phyloP scores from a whole-genome alignment of 2,888 invertebrate genomes.

The Anodontia alba region DNA sequence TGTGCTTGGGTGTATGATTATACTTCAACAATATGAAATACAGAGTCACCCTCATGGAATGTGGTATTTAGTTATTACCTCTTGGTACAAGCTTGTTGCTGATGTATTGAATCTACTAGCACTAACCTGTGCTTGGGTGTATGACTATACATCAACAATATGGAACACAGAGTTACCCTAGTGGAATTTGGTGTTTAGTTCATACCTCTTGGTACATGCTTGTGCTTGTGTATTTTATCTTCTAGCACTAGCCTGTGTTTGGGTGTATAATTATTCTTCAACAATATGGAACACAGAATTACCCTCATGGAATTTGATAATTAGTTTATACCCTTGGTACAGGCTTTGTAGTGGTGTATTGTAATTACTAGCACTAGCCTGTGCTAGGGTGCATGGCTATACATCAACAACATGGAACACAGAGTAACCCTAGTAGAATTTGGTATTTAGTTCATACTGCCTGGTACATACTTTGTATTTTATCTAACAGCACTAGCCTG shows the following conservation, averaged over 20 bases:
- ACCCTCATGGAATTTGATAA: no score
- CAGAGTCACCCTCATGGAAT: background rate
- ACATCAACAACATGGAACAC: no score
- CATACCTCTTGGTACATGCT: background rate
- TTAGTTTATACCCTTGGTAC: background rate
- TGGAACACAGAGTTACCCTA: no score
- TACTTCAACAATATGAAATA: no score
- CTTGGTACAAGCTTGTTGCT: background rate
- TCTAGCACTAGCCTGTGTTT: constrained; percentile 8
- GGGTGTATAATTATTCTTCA: background rate
- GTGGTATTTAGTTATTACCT: background rate
- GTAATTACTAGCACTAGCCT: background rate
- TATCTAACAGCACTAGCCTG: no score
- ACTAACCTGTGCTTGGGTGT: background rate
- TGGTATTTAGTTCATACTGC: no score
- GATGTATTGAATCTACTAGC: background rate
- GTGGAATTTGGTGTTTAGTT: no score
- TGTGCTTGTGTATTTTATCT: background rate
- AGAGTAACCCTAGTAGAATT: no score
- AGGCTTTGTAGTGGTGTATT: background rate
- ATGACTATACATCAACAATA: background rate
- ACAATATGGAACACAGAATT: no score
- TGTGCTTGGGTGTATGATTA: background rate
- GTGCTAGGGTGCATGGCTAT: background rate
- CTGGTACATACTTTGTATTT: background rate